Base-by-base conservation (phyloP, 2,888 invertebrate genomes). In the Pomacea canaliculata region DNA sequence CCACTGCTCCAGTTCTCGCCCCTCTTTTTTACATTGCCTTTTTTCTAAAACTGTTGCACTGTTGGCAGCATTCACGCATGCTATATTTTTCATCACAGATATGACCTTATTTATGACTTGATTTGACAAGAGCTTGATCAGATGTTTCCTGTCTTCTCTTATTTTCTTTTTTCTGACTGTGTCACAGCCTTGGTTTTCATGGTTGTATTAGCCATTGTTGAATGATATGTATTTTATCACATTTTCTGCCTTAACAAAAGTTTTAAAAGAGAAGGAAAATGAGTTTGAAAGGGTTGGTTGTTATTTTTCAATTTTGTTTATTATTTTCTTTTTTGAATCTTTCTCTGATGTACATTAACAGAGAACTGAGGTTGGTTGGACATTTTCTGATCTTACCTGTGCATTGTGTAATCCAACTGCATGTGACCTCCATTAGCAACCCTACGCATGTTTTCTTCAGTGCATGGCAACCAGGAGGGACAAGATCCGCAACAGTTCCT, bases 341-440 rank as follows among this genome's bases (percentile, higher is more conserved):
- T 76, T 70, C 70, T 76, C 70, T 70, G 70, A 70, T 76, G 75
- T 70, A 63, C 63, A 27, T 78, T 77, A 78, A 78, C 83, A 83
- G 83, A 82, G 82, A 82, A 76, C 82, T 69, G 82, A 83, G 83
- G 83, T 83, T 83, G 80, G 83, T 79, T 76, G 49, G 56, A 70
- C 51, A 56, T 70, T 76, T 75, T 76, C 56, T 49, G n/a, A 18
- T 68, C 59, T 71, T 67, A 67, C 76, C 70, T 66, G 37, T 66
- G 19, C 23, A 16, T 27, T n/a, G 56, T 65, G 62, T n/a, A 27
- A 63, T 59, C 59, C 49, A 46, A 69, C 49, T 74, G 74, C 69
- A 69, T 74, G 74, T 69, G 48, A 60, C 66, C 76, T 65, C 48
- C 48, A 37, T 27, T 48, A 56, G 48, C 51, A 9, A 19, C 72